Evolutionary conservation across 2,888 invertebrate species (phyloP).

Genomic region (Entomobrya multifasciata): DNA sequence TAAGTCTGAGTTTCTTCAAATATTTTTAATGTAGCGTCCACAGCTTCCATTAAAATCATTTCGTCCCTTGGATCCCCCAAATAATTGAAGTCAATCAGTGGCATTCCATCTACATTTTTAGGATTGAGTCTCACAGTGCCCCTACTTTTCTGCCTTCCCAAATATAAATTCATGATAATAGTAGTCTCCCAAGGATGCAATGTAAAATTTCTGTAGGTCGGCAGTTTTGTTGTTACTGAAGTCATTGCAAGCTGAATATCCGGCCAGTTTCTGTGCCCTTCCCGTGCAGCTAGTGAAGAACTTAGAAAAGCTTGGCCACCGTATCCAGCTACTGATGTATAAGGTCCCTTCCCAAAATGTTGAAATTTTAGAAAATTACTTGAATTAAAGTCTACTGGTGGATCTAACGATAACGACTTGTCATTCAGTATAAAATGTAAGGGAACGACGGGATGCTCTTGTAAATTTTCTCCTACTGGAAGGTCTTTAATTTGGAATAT

Average conservation of each 20-base stretch:
- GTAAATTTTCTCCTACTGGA: conserved; percentile 63
- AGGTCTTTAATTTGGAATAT: conserved; percentile 19
- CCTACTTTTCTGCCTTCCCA: conserved; percentile 43
- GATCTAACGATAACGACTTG: conserved; percentile 12
- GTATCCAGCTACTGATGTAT: conserved; percentile 1
- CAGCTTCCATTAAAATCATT: background rate
- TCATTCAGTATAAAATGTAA: conserved; percentile 42
- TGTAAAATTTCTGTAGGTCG: background rate
- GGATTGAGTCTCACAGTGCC: conserved; percentile 49
- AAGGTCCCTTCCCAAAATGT: conserved; percentile 37
- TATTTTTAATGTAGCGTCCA: conserved; percentile 19
- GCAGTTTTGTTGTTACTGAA: background rate
- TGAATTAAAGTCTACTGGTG: conserved; percentile 19
- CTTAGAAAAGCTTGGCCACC: conserved; percentile 28
- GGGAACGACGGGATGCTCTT: conserved; percentile 31
- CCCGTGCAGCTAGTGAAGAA: background rate
- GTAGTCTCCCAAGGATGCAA: conserved; percentile 7
- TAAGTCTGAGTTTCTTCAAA: conserved; percentile 52
- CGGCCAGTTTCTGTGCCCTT: conserved; percentile 41
- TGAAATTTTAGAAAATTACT: conserved; percentile 1
- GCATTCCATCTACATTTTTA: conserved; percentile 22
- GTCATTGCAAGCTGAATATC: conserved; percentile 44
- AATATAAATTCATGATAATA: background rate
- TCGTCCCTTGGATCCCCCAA: conserved; percentile 1
- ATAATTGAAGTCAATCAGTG: conserved; percentile 58